Percentiles rank a stretch among this genome's conserved stretches.
These are phyloP conservation scores for Pyrrhia umbra DNA, from an alignment of 2,888 invertebrate genomes.

Conservation along the genomic window DNA sequence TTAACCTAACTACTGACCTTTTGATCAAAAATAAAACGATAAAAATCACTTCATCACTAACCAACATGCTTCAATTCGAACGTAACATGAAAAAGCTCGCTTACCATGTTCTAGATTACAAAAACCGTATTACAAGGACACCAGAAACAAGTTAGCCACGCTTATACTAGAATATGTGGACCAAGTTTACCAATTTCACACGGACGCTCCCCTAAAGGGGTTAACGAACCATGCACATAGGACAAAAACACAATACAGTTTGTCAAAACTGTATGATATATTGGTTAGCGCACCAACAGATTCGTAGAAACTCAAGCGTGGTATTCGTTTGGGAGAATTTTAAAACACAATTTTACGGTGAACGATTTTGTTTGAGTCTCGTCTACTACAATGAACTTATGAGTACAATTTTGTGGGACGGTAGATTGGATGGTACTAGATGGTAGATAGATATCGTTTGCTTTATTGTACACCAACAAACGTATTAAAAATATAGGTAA, in stretches of 20 bases:
- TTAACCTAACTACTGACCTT: too few relatives aligned
- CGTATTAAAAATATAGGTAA: neutral
- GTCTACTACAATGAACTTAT: conserved; percentile 18
- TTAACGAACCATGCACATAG: conserved; percentile 69
- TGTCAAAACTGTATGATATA: conserved; percentile 83
- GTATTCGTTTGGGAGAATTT: conserved; percentile 75
- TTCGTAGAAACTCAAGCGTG: conserved; percentile 73
- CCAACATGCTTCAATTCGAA: conserved; percentile 5
- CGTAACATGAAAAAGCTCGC: conserved; percentile 7
- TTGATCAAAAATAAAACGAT: too few relatives aligned
- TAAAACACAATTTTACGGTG: conserved; percentile 80
- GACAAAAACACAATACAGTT: conserved; percentile 80
- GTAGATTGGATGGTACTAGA: neutral
- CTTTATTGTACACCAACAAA: neutral
- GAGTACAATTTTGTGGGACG: neutral
- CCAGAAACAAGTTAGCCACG: conserved; percentile 26
- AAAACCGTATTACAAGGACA: conserved; percentile 13
- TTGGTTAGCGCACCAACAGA: conserved; percentile 75
- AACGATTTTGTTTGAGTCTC: conserved; percentile 68
- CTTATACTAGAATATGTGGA: conserved; percentile 45
- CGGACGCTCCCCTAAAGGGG: conserved; percentile 50
- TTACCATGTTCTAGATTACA: conserved; percentile 14
- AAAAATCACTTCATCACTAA: neutral
- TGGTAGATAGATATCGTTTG: neutral
- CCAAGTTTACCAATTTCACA: conserved; percentile 58